Base-by-base conservation (phyloP, 2,888 invertebrate species). In the Drosophila acutilabella region DNA sequence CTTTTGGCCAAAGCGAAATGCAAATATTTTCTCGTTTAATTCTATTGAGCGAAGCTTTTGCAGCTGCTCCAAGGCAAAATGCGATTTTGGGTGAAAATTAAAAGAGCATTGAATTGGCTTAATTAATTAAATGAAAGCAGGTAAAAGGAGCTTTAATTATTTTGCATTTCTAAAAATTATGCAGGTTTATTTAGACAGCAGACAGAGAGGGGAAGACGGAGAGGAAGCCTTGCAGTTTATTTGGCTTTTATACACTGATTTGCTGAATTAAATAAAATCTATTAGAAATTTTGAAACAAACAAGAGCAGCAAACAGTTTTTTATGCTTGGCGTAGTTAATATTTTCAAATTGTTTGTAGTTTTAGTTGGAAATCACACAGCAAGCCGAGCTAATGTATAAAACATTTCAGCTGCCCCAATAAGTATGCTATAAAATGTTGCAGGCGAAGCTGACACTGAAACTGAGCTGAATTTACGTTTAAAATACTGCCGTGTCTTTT, bases 401-500 rank as follows among this genome's bases (percentile, higher is more conserved):
- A 57, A 13, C 36, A 38, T 45, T 20, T 47, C 8, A 16, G 7
- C 14, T 13, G 23, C 38, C 16, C 45, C n/a, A 20, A 44, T 18
- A 54, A 54, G 33, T 20, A 54, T 44, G 45, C 38, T 23, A 56
- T n/a, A 56, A 36, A 11, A 16, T 38, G 20, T 45, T 45, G 36
- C 33, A 14, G 36, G 20, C 33, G 8, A 10, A 36, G 11, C 26
- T 26, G 7, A 26, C 1, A 26, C 26, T 45, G 13, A 47, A 36
- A 57, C 23, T 13, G 36, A 38, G 33, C 23, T 23, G 16, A 26
- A 23, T 38, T 57, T 57, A 38, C 40, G 56, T 41, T 48, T 47
- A 41, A 30, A 30, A 40, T 45, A 7, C 18, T 10, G 30, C 23
- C 52, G 48, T 54, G 48, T 60, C 33, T 14, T 16, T 18, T 18